A percentile compares a stretch with the other conserved stretches of the same genome.
These are phyloP conservation scores for Drosophila incognita DNA, from an alignment of 2,888 invertebrate species.

Conservation along the genomic window DNA sequence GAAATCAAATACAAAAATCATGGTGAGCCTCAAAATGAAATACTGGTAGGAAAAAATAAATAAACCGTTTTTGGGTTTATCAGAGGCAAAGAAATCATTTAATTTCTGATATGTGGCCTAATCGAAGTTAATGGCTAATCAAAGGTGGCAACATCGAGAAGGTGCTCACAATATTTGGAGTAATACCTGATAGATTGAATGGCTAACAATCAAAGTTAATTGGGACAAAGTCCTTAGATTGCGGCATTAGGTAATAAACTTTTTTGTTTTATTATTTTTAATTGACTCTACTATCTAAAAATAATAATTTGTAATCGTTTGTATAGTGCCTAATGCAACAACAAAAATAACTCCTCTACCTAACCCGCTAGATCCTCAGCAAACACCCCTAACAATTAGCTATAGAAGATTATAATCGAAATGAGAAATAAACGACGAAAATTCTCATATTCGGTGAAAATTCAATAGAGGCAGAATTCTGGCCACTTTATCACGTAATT, in stretches of 20 bases:
- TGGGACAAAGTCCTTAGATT: slow-evolving; percentile 46
- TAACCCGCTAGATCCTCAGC: slow-evolving; percentile 1
- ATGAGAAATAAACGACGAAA: slow-evolving; percentile 24
- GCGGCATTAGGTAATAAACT: slow-evolving; percentile 9
- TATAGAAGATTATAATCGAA: slow-evolving; percentile 45
- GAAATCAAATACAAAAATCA: slow-evolving; percentile 58
- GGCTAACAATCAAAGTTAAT: slow-evolving; percentile 53
- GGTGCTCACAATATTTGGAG: slow-evolving; percentile 7
- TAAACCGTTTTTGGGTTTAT: slow-evolving; percentile 28
- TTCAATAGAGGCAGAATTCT: slow-evolving; percentile 36
- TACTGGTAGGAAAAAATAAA: slow-evolving; percentile 9
- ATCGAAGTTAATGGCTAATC: slow-evolving; percentile 61
- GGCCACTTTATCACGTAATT: slow-evolving; percentile 79
- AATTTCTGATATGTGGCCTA: slow-evolving; percentile 49
- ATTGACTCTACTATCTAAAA: slow-evolving; percentile 17
- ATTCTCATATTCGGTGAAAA: slow-evolving; percentile 5
- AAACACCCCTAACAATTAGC: slow-evolving; percentile 38
- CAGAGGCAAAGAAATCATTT: slow-evolving; percentile 15
- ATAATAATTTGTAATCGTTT: slow-evolving; percentile 30
- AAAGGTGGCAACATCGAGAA: slow-evolving; percentile 42
- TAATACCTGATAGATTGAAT: slow-evolving; percentile 38
- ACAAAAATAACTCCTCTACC: background rate
- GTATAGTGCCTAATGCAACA: background rate
- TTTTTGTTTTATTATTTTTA: slow-evolving; percentile 8
- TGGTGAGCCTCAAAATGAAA: slow-evolving; percentile 59